These are phyloP conservation scores for Protophormia terraenovae DNA, from an alignment of 2,888 invertebrate species.

Conservation along the genomic window DNA sequence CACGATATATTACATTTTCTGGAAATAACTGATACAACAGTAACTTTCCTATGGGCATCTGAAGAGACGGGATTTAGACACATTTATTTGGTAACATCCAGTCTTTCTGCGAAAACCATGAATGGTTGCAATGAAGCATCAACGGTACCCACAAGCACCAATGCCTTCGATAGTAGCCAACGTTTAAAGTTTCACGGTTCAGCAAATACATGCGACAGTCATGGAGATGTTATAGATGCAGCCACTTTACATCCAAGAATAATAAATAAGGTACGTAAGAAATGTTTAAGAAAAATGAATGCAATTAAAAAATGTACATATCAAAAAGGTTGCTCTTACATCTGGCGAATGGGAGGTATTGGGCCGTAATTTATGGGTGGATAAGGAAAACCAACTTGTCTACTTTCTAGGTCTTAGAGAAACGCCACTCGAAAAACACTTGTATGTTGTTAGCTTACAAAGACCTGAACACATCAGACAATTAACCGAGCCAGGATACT, in stretches of 20 bases:
- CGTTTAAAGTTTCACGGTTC: constrained; percentile 59
- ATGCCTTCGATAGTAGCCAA: constrained; percentile 54
- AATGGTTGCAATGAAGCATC: constrained; percentile 82
- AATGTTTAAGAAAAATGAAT: too few species aligned
- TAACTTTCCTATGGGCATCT: constrained; percentile 94
- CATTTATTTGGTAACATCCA: constrained; percentile 90
- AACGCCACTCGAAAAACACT: constrained; percentile 94
- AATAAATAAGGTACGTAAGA: constrained; percentile 83
- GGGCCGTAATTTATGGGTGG: constrained; percentile 93
- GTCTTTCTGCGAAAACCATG: constrained; percentile 81
- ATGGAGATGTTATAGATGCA: constrained; percentile 75
- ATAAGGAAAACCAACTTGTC: constrained; percentile 88
- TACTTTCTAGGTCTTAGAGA: constrained; percentile 96
- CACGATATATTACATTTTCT: constrained; percentile 94
- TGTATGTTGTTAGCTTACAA: constrained; percentile 91
- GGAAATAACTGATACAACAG: constrained; percentile 80
- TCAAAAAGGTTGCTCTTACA: constrained; percentile 86
- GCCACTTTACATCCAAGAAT: constrained; percentile 84
- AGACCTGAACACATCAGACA: constrained; percentile 88
- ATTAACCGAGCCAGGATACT: constrained; percentile 91
- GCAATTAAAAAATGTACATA: neutral
- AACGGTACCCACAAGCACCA: constrained; percentile 21
- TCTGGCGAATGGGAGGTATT: constrained; percentile 97
- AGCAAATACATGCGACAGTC: constrained; percentile 70
- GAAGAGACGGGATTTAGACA: constrained; percentile 96